phyloP scores from a whole-genome alignment of 2,113 vertebrate species.

The Rhodinocichla rosea region DNA sequence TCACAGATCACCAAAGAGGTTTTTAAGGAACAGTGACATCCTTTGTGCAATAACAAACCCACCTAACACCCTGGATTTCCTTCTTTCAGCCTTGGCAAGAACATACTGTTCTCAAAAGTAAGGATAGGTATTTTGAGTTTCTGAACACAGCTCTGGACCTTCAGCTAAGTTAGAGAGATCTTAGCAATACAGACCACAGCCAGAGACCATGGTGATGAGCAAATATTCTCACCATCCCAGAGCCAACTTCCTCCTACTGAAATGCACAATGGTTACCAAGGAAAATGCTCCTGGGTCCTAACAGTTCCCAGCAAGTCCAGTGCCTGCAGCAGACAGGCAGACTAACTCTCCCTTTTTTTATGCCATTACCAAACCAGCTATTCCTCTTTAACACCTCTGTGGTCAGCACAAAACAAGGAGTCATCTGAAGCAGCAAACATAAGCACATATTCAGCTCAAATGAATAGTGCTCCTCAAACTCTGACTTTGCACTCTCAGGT shows the following conservation, averaged over 20 bases:
- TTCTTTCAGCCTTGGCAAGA: background rate
- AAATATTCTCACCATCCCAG: background rate
- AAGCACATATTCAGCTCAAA: background rate
- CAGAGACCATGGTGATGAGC: background rate
- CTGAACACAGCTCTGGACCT: background rate
- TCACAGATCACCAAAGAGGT: background rate
- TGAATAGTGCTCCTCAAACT: background rate
- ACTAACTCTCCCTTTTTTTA: background rate
- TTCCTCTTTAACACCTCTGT: constrained; percentile 2
- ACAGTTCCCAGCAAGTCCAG: background rate
- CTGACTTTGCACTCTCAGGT: background rate
- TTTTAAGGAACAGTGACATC: background rate
- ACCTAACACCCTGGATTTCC: background rate
- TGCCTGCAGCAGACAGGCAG: background rate
- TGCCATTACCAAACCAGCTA: constrained; percentile 33
- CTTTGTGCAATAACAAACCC: background rate
- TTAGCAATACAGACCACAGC: background rate
- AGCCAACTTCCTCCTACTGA: background rate
- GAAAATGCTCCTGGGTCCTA: background rate
- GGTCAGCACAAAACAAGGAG: constrained; percentile 15
- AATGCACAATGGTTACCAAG: background rate
- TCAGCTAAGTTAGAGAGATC: background rate
- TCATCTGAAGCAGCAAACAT: background rate
- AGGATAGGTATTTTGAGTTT: background rate
- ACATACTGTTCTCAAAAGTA: background rate